Conservation (phyloP, 2,888 invertebrate genomes). For the Agrochola circellaris region DNA sequence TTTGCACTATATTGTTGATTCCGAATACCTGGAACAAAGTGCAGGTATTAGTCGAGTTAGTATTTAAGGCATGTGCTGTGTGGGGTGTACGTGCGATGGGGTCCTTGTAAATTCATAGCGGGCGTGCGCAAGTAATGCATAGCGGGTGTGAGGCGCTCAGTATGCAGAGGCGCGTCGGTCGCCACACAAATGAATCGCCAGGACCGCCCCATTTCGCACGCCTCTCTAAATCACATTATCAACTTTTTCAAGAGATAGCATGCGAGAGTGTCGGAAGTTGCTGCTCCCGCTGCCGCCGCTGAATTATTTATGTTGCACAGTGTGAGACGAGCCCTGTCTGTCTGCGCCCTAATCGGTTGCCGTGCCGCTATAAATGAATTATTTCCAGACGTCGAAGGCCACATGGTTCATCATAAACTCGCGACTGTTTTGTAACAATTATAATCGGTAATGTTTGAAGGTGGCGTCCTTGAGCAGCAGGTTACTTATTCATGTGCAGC, state of each 20-base stretch:
- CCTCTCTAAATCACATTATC: slow-evolving; percentile 79
- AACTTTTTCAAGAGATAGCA: slow-evolving; percentile 77
- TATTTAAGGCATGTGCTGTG: slow-evolving; percentile 59
- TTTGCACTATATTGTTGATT: slow-evolving; percentile 57
- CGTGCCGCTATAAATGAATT: slow-evolving; percentile 76
- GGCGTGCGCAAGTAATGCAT: slow-evolving; percentile 66
- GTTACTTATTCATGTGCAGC: slow-evolving; percentile 43
- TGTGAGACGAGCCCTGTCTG: slow-evolving; percentile 76
- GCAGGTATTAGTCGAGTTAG: slow-evolving; percentile 55
- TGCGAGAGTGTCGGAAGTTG: slow-evolving; percentile 39
- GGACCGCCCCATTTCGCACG: slow-evolving; percentile 71
- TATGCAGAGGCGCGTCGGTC: slow-evolving; percentile 77
- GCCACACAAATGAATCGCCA: slow-evolving; percentile 76
- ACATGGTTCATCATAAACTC: slow-evolving; percentile 69
- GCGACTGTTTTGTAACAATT: slow-evolving; percentile 64
- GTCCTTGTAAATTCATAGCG: slow-evolving; percentile 72
- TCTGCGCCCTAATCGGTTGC: slow-evolving; percentile 77
- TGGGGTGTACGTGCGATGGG: slow-evolving; percentile 54
- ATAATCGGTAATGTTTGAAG: slow-evolving; percentile 71
- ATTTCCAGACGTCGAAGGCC: slow-evolving; percentile 76
- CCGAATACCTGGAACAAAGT: slow-evolving; percentile 75
- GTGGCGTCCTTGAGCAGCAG: slow-evolving; percentile 64
- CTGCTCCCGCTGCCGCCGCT: slow-evolving; percentile 64
- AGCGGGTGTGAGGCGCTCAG: slow-evolving; percentile 63
- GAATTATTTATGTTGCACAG: slow-evolving; percentile 79